phyloP scores from a whole-genome alignment of 2,797 vertebrate genomes.

The Synaphobranchus kaupii region DNA sequence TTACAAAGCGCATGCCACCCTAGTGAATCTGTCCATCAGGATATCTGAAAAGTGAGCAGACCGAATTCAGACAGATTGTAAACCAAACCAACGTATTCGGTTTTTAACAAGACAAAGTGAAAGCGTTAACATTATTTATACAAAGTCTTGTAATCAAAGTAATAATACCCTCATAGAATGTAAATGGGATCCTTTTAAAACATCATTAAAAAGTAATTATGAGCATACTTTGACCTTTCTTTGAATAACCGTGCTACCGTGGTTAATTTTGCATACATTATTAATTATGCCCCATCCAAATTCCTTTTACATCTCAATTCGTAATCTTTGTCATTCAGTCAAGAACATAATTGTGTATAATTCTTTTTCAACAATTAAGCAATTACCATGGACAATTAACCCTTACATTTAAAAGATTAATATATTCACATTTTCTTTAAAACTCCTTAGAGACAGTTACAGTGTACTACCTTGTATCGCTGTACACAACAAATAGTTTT shows the following conservation, averaged over 20 bases:
- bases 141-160: conserved; percentile 32
- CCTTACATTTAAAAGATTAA: conserved; percentile 59
- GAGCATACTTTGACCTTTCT: conserved; percentile 70
- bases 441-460: not conserved
- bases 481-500: not conserved
- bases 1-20: not conserved
- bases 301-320: conserved; percentile 47
- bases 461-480: conserved; percentile 5
- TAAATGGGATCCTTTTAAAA: conserved; percentile 64
- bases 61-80: not conserved
- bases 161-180: conserved; percentile 54
- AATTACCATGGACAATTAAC: conserved; percentile 64
- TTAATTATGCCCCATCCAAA: conserved; percentile 53
- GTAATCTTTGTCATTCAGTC: conserved; percentile 58
- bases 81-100: not conserved
- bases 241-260: conserved; percentile 59
- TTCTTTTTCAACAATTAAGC: conserved; percentile 47
- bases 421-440: conserved; percentile 34
- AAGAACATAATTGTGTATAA: conserved; percentile 39
- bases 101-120: not conserved
- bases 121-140: conserved; percentile 8
- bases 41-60: not conserved
- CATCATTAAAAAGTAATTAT: conserved; percentile 75
- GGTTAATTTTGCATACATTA: conserved; percentile 65
- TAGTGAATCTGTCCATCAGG: not conserved